phyloP scores from a whole-genome alignment of 2,888 invertebrate species.

The Sinodicranocentrus sp. region DNA sequence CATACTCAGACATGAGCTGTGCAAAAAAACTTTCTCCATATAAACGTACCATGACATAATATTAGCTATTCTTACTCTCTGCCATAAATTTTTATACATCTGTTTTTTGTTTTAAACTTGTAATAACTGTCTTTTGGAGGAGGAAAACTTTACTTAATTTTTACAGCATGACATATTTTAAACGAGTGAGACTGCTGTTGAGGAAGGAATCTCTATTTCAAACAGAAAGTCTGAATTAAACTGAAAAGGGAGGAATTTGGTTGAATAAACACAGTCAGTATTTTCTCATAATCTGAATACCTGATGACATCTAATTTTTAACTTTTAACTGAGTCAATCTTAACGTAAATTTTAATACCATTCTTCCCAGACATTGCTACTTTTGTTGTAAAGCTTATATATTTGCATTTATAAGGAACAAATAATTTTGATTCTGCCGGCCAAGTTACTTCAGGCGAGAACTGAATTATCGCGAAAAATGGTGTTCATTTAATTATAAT shows the following conservation, averaged over 20 bases:
- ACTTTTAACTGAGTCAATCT: too few relatives aligned
- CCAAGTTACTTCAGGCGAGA: too few relatives aligned
- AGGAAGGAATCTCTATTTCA: conserved; percentile 16
- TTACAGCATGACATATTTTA: conserved; percentile 1
- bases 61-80: not conserved
- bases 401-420: too few relatives aligned
- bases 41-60: conserved; percentile 41
- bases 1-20: not conserved
- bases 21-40: conserved; percentile 1
- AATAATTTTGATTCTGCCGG: too few relatives aligned
- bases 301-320: conserved; percentile 23
- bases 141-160: conserved; percentile 9
- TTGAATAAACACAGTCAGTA: conserved; percentile 46
- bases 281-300: conserved; percentile 57
- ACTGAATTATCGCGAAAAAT: not conserved
- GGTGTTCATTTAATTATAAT: not conserved
- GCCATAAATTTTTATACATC: conserved; percentile 1
- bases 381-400: too few relatives aligned
- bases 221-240: conserved; percentile 47
- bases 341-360: too few relatives aligned
- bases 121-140: not conserved
- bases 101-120: too few relatives aligned
- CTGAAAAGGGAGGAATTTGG: not conserved
- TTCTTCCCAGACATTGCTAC: not conserved
- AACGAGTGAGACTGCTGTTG: not conserved